Conservation (phyloP, 2,888 invertebrate species). For the Drosophila lacicola region DNA sequence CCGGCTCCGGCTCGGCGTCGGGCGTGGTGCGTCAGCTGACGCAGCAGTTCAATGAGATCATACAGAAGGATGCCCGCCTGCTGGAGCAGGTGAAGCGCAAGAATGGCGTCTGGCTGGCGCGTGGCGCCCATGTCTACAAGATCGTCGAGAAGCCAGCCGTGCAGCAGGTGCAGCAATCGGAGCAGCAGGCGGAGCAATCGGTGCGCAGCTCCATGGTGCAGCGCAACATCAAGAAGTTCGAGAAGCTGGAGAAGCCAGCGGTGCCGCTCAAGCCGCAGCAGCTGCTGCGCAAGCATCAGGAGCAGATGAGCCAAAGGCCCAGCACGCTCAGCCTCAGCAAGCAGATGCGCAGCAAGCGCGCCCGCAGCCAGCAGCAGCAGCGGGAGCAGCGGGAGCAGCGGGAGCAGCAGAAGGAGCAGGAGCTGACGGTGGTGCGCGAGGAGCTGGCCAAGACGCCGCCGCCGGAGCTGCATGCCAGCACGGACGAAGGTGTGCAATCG, state of each 20-base stretch:
- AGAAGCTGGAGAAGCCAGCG: constrained; percentile 80
- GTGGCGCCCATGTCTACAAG: constrained; percentile 84
- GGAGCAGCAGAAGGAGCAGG: constrained; percentile 7
- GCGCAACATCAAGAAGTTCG: constrained; percentile 81
- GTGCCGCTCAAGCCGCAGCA: constrained; percentile 82
- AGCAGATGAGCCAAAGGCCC: constrained; percentile 55
- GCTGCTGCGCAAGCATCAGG: constrained; percentile 81
- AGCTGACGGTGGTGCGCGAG: constrained; percentile 66
- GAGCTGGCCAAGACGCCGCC: constrained; percentile 67
- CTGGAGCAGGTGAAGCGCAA: constrained; percentile 87
- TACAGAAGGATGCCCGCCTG: constrained; percentile 84
- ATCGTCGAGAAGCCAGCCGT: constrained; percentile 76
- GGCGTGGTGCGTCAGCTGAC: constrained; percentile 89
- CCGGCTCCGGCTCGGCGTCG: constrained; percentile 27
- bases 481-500: constrained; percentile 24
- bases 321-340: constrained; percentile 43
- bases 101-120: constrained; percentile 85
- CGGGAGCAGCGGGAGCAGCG: constrained; percentile 21
- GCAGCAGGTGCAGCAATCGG: constrained; percentile 5
- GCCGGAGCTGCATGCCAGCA: constrained; percentile 33
- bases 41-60: constrained; percentile 89
- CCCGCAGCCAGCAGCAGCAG: constrained; percentile 20
- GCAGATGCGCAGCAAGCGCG: constrained; percentile 32
- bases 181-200: constrained; percentile 3
- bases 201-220: constrained; percentile 76